A percentile compares a stretch with the other conserved stretches of the same genome.
These are phyloP conservation scores for Pollenia labialis DNA, from an alignment of 2,888 invertebrate genomes.

Conservation along the genomic window DNA sequence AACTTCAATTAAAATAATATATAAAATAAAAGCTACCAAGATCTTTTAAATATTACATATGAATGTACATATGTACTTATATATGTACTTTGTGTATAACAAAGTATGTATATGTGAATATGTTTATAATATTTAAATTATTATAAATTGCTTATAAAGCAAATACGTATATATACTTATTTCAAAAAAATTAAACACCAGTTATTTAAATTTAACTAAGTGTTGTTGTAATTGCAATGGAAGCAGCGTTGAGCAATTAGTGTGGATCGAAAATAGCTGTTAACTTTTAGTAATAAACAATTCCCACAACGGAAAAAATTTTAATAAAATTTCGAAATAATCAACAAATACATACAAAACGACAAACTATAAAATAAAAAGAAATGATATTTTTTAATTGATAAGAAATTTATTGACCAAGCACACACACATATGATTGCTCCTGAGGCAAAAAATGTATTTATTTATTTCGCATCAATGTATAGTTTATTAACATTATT, in stretches of 20 bases:
- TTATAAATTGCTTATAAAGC: background rate
- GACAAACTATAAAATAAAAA: conserved; percentile 5
- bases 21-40: background rate
- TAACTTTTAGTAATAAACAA: background rate
- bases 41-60: conserved; percentile 6
- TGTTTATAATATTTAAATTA: background rate
- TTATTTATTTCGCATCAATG: background rate
- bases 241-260: too few relatives aligned
- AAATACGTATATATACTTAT: background rate
- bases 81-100: background rate
- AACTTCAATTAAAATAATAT: background rate
- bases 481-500: background rate
- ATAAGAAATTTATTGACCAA: conserved; percentile 29
- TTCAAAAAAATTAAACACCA: too few relatives aligned
- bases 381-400: conserved; percentile 9
- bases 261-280: too few relatives aligned
- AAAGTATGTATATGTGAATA: background rate
- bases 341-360: background rate
- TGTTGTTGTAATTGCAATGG: too few relatives aligned
- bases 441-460: background rate
- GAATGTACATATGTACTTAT: too few relatives aligned
- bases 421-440: background rate
- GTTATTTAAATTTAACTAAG: too few relatives aligned
- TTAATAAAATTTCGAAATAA: conserved; percentile 2
- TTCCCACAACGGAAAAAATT: background rate